Conservation (phyloP, 1,140 invertebrate genomes). For the Drosophila baimaii region DNA sequence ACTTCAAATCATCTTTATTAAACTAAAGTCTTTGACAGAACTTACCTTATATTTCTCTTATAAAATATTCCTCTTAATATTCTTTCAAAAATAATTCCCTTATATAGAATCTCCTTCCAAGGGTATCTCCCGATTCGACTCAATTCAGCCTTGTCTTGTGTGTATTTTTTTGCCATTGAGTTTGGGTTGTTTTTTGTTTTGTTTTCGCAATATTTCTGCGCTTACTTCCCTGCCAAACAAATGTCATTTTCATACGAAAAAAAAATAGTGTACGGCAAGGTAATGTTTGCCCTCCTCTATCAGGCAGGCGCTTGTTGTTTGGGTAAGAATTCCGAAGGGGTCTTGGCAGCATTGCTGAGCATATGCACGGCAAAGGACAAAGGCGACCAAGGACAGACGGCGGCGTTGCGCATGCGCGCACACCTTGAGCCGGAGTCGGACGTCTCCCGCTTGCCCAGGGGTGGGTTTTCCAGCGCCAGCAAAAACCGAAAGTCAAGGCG, state of each 20-base stretch:
- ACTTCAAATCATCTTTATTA: neutral
- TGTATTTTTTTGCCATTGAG: conserved; percentile 20
- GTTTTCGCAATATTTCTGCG: conserved; percentile 44
- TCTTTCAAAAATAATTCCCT: neutral
- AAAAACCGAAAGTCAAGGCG: conserved; percentile 56
- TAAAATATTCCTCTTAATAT: no score
- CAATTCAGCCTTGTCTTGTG: neutral
- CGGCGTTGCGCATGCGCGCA: conserved; percentile 70
- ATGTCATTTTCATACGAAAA: conserved; percentile 57
- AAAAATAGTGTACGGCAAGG: conserved; percentile 34
- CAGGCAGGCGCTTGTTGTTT: conserved; percentile 16
- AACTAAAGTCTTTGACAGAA: neutral
- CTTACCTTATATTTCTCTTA: neutral
- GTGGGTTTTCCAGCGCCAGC: conserved; percentile 52
- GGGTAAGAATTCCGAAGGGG: conserved; percentile 55
- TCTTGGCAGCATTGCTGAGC: conserved; percentile 58
- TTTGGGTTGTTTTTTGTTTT: conserved; percentile 48
- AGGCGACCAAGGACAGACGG: conserved; percentile 45
- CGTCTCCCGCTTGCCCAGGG: conserved; percentile 40
- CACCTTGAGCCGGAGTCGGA: conserved; percentile 59
- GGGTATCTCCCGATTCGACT: conserved; percentile 8
- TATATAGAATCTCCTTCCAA: neutral
- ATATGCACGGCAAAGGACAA: conserved; percentile 63
- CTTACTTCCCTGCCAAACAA: conserved; percentile 56
- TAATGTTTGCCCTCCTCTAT: conserved; percentile 32